Evolutionary conservation across 2,113 vertebrate genomes (phyloP).

Genomic region (Dicerorhinus sumatrensis): DNA sequence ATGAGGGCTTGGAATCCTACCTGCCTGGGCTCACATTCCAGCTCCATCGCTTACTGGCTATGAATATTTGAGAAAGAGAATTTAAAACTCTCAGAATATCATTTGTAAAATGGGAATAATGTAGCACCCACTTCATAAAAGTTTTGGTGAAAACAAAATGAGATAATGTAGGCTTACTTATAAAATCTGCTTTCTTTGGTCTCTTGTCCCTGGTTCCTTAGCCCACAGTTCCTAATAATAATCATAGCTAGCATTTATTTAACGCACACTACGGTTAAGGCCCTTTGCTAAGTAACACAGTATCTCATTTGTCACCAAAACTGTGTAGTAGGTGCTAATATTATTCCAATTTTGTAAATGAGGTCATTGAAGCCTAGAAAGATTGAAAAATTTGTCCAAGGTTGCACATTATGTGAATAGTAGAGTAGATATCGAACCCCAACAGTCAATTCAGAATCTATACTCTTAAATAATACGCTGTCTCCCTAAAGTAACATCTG

Average conservation of each 20-base stretch:
- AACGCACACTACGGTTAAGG: background rate
- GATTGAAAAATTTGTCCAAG: background rate
- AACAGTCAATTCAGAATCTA: background rate
- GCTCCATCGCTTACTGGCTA: background rate
- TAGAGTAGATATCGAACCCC: background rate
- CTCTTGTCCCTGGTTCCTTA: background rate
- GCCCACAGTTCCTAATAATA: background rate
- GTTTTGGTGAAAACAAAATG: background rate
- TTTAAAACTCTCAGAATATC: background rate
- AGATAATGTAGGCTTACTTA: background rate
- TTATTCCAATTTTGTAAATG: conserved; percentile 36
- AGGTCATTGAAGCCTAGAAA: background rate
- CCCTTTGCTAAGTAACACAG: background rate
- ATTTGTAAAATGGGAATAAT: background rate
- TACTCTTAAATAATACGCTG: background rate
- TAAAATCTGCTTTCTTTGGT: background rate
- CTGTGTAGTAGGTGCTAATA: background rate
- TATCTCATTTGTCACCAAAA: background rate
- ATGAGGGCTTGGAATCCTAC: background rate
- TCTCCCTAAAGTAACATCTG: background rate
- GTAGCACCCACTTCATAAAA: background rate
- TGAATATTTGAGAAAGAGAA: background rate
- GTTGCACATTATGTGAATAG: background rate
- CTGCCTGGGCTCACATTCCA: background rate
- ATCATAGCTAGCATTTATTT: background rate